Evolutionary conservation across 2,888 invertebrate genomes (phyloP), one percentile per base, ranked within the genome.

Genomic region (Oxytorus armatus): DNA sequence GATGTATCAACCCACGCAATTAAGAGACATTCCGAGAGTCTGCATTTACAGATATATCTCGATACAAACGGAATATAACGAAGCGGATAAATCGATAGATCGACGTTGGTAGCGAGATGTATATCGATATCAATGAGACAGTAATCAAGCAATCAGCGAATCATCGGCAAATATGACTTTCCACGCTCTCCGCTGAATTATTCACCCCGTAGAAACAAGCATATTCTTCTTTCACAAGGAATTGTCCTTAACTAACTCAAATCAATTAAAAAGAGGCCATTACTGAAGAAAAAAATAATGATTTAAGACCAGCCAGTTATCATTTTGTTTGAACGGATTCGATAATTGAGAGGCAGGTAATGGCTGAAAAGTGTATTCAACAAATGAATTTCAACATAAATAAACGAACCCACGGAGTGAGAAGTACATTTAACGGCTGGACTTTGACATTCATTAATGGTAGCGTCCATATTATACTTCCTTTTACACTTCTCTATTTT

Each of bases 1-100:
- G 76, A 80, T 73, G 68, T 80, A 77, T 77, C 76, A 61, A 57
- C 72, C 80, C 72, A 72, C 68, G 80, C 80, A 80, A 80, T 80
- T 80, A 80, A 76, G 76, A 70, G 80, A 77, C 75, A 61, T 47
- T 63, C 69, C 44, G 63, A 36, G 53, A 23, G 14, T 14, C 16
- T 8, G 36, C n/a, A 25, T 51, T 57, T 25, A 18, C 47, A 39
- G 4, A 65, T 25, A 39, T 57, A 51, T 57, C 33, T 14, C 44
- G 70, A 66, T 66, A 25, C 11, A 55, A 11, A 29, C 4, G 14
- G 23, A 8, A 5, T 14, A 55, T 65, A 63, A 65, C 63, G 63
- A 74, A 55, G 44, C n/a, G 4, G 42, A 57, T 66, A 72, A 79
- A 79, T 75, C 53, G 59, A 36, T 16, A 42, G 57, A 79, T 79